phyloP scores from a whole-genome alignment of 2,888 invertebrate species.

The Fragum whitleyi region DNA sequence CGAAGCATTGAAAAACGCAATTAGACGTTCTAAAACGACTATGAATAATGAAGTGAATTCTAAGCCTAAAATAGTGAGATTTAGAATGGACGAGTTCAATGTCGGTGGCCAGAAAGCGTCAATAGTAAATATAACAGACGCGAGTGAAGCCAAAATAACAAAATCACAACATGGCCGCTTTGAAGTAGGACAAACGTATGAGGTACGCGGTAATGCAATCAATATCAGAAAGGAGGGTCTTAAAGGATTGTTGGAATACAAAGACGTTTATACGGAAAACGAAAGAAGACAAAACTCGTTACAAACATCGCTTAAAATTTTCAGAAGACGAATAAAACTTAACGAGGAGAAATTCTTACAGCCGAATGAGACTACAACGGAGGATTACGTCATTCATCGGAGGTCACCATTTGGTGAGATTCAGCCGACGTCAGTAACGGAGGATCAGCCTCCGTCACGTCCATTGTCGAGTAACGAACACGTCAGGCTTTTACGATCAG shows the following conservation, averaged over 20 bases:
- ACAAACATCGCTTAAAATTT: constrained; percentile 59
- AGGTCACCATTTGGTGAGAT: constrained; percentile 48
- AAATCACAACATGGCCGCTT: neutral
- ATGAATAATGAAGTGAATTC: constrained; percentile 27
- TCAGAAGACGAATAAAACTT: constrained; percentile 58
- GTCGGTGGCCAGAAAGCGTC: constrained; percentile 58
- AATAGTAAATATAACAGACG: constrained; percentile 57
- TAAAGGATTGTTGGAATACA: constrained; percentile 55
- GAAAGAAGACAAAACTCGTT: constrained; percentile 58
- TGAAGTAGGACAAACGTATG: constrained; percentile 51
- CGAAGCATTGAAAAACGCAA: constrained; percentile 37
- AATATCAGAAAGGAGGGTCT: constrained; percentile 56
- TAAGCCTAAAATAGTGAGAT: constrained; percentile 62
- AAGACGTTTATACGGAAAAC: constrained; percentile 57
- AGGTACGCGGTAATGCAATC: constrained; percentile 71
- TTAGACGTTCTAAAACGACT: constrained; percentile 45
- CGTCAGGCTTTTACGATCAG: constrained; percentile 56
- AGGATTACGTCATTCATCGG: constrained; percentile 62
- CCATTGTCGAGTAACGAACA: constrained; percentile 53
- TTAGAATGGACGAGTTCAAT: constrained; percentile 60
- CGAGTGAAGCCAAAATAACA: neutral
- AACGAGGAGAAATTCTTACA: constrained; percentile 65
- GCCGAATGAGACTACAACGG: constrained; percentile 59
- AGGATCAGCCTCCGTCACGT: constrained; percentile 40
- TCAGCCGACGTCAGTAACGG: constrained; percentile 7